Base-by-base conservation (phyloP, 2,888 invertebrate genomes). In the Formica aserva region DNA sequence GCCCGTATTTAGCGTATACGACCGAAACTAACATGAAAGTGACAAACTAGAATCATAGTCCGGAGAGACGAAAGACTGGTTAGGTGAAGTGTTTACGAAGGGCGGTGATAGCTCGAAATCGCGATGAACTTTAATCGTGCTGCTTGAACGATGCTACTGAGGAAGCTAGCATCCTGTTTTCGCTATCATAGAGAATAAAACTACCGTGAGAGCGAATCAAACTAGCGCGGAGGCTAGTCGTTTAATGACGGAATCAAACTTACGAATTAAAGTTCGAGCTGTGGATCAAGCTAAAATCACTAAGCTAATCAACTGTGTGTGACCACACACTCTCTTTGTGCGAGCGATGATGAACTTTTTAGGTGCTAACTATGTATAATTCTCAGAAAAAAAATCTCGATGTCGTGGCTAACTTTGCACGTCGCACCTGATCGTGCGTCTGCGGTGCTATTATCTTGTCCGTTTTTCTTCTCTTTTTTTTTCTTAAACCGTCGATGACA, bases 341-440 rank as follows among this genome's bases (percentile, higher is more conserved):
- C 77, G 69, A 84, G 75, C 69, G 62, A 85, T 80, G 63, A 69
- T 71, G 57, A 76, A 76, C 45, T 66, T 69, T 69, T 84, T 87
- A 90, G 85, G 87, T 90, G 87, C 90, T 90, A 89, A 89, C 84
- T 84, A 84, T 77, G 55, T 88, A 83, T 84, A 82, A 86, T 86
- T 84, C 48, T 72, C 80, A 72, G 67, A 26, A 87, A 85, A 85
- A 48, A 8, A 52, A 52, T 57, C 74, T 88, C 77, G 82, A 88
- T 77, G 88, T 90, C 86, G 89, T 87, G 87, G 87, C 85, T 80
- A 80, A 66, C 83, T 88, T 85, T n/a, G 71, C 45, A 63, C 45
- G 55, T 57, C 78, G 35, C 62, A n/a, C 35, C 11, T 76, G 29
- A 26, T 35, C 60, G 62, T 67, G 85, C 77, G 66, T 85, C 72